Evolutionary conservation across 2,797 vertebrate species (phyloP).

Genomic region (Tinamus major): DNA sequence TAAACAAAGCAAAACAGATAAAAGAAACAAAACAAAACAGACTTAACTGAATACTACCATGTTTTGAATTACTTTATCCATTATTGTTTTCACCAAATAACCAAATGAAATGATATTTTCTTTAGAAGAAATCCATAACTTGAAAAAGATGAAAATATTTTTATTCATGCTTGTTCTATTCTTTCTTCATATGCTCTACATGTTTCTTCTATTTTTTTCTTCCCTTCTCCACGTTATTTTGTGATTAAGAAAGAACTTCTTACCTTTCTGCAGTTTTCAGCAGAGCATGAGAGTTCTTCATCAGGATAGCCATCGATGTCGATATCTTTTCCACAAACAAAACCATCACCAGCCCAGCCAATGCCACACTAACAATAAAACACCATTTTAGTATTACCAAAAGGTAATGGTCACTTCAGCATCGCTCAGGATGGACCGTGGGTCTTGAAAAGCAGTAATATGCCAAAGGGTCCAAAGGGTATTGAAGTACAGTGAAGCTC

Average conservation of each 20-base stretch:
- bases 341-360: conserved; percentile 98
- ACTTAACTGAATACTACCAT: neutral
- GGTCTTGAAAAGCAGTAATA: neutral
- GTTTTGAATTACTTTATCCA: neutral
- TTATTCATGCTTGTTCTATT: neutral
- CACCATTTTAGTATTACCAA: neutral
- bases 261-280: conserved; percentile 92
- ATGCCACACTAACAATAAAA: conserved; percentile 89
- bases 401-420: neutral
- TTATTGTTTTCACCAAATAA: neutral
- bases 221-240: neutral
- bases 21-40: too few species aligned
- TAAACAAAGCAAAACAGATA: neutral
- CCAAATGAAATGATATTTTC: neutral
- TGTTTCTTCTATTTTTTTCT: neutral
- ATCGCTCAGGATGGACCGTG: neutral
- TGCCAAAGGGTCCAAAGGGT: neutral
- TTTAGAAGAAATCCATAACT: neutral
- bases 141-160: neutral
- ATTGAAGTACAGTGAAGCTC: neutral
- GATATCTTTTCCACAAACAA: conserved; percentile 93
- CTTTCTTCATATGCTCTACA: too few species aligned
- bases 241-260: neutral
- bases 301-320: conserved; percentile 99
- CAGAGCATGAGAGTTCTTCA: conserved; percentile 91